Base-by-base conservation (phyloP, 2,797 vertebrate species). In the Pseudotriccus pelzelni region DNA sequence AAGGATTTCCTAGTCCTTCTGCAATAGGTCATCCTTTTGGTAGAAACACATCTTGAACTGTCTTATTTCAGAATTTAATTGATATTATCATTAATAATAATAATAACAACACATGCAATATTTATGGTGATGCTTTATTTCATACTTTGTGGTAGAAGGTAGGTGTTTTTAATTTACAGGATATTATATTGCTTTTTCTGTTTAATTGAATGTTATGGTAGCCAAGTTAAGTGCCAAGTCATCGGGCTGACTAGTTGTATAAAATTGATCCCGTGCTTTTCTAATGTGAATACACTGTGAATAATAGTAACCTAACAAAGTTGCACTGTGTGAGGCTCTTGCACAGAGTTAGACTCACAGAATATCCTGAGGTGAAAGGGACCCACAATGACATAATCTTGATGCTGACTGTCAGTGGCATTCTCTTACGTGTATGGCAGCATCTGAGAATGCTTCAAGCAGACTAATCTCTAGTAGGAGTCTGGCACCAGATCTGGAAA, bases 391-490 rank as follows among this genome's bases (percentile, higher is more conserved):
- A 37, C 9, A 47, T 30, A 16, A 1, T 4, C 2, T n/a, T 32
- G 47, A 22, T 72, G 63, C 4, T 77, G 23, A 78, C 36, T 28
- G 46, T 64, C 14, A 28, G 44, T 70, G 49, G 4, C 32, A 25
- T 73, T 56, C 25, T 60, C 5, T 25, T 56, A 5, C 2, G 2
- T 9, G 30, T 66, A 8, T 75, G 55, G 67, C 47, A 81, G 3
- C 18, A n/a, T 68, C 41, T 43, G n/a, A 66, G 53, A 63, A 6
- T 0, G 0, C 0, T 1, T 43, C 52, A 47, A 37, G 52, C 64
- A 60, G 60, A 30, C n/a, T 49, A 60, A 44, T 80, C 28, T 14
- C 50, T 43, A 17, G 10, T 4, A 41, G 62, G 36, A 72, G 41
- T 20, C 62, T 52, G 84, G 32, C 34, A 30, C 25, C 49, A 74